A percentile compares a stretch with the other conserved stretches of the same genome.
phyloP scores from a whole-genome alignment of 2,113 vertebrate genomes.

The Lates calcarifer region DNA sequence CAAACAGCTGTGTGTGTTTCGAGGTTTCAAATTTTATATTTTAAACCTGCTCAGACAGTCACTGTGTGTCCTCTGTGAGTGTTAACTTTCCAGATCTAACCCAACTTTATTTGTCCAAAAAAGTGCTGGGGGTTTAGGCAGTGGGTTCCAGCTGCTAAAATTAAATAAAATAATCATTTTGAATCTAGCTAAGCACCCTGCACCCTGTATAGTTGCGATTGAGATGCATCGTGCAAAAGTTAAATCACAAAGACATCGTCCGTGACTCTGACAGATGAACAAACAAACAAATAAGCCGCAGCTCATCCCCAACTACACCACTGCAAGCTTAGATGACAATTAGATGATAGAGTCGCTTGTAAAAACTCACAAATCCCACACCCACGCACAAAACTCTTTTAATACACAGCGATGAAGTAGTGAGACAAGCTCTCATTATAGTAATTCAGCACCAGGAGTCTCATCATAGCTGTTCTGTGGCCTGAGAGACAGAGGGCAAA shows the following conservation, averaged over 20 bases:
- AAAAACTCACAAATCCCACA: not conserved
- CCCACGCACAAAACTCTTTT: not conserved
- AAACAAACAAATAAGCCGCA: not conserved
- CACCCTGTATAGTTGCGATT: not conserved
- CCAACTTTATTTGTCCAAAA: not conserved
- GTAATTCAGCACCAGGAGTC: not conserved
- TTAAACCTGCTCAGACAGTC: not conserved
- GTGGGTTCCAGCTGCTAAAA: not conserved
- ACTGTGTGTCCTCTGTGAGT: not conserved
- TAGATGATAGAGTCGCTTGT: conserved; percentile 5
- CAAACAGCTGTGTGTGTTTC: not conserved
- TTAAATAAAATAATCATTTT: no score
- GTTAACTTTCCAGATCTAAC: not conserved
- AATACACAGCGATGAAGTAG: not conserved
- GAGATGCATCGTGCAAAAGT: no score
- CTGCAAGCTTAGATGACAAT: not conserved
- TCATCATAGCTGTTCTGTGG: not conserved
- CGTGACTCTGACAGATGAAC: not conserved
- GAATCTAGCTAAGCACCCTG: no score
- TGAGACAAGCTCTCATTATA: not conserved
- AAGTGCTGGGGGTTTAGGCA: not conserved
- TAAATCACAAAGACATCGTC: no score
- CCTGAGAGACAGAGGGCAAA: not conserved
- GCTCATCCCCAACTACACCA: not conserved
- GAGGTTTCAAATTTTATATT: conserved; percentile 1